Evolutionary conservation across 2,797 vertebrate species (phyloP), one percentile per base, ranked within the genome.

Genomic region (Sardinella longiceps): DNA sequence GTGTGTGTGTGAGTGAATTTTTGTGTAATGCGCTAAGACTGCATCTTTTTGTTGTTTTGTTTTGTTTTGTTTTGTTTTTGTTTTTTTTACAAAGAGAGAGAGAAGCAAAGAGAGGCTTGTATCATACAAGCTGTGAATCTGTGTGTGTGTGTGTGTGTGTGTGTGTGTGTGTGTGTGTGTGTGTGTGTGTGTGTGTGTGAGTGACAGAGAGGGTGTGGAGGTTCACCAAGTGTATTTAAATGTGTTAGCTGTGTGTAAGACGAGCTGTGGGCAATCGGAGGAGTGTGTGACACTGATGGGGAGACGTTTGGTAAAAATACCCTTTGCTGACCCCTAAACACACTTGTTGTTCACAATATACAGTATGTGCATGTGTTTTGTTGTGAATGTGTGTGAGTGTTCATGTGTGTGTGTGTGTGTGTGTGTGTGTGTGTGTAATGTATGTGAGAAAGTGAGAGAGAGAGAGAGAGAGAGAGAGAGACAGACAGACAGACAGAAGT

Each of bases 231-330:
- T 81, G 80, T 84, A 15, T 80, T 80, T 82, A 45, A 53, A 74
- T 83, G 33, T 45, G 5, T 66, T 39, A 18, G 30, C 2, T 33
- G 23, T 53, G 23, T 53, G 81, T 74, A 74, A 74, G 66, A 74
- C 18, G 66, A 74, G 66, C 33, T 30, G 30, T 28, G 66, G 14
- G 43, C 84, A 82, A 82, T 28, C 80, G 85, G 53, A 56, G 23
- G 53, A 56, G 53, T 56, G 53, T 56, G 66, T 74, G 60, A 66
- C 28, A 74, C 66, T 12, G 66, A 74, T 37, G 39, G 66, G 39
- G 30, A 20, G 66, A 74, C 84, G 86, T 88, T 85, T 89, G 58
- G 80, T 86, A 74, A 39, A 74, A 74, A 74, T 74, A 74, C 66
- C 66, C 33, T 18, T 5, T 18, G 66, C 66, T 74, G 66, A 74